A percentile compares a stretch with the other conserved stretches of the same genome.
These are phyloP conservation scores for Spodoptera frugiperda DNA, from an alignment of 1,140 invertebrate species.

Conservation along the genomic window DNA sequence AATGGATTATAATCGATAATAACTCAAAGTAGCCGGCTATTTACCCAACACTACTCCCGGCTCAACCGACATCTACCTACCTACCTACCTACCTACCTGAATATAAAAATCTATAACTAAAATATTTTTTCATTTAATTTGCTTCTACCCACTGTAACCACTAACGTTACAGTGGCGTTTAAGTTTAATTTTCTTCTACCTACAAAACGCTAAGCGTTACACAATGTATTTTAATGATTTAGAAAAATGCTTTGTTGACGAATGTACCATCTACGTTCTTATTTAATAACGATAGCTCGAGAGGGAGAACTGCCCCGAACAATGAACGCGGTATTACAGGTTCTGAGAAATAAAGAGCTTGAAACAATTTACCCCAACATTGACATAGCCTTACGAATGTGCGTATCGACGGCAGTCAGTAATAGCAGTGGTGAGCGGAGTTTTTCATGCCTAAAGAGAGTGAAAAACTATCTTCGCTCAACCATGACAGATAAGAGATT, in stretches of 20 bases:
- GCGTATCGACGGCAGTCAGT: constrained; percentile 43
- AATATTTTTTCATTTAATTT: too few relatives aligned
- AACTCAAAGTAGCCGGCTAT: too few relatives aligned
- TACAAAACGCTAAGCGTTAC: too few relatives aligned
- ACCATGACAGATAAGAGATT: constrained; percentile 43
- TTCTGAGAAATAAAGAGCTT: constrained; percentile 43
- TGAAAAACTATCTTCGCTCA: constrained; percentile 48
- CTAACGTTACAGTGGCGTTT: too few relatives aligned
- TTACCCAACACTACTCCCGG: too few relatives aligned
- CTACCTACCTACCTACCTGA: too few relatives aligned
- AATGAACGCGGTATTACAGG: not conserved
- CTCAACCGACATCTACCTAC: too few relatives aligned
- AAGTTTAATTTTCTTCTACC: too few relatives aligned
- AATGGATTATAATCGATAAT: too few relatives aligned
- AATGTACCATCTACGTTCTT: constrained; percentile 5
- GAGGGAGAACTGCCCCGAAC: not conserved
- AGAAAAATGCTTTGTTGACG: not conserved
- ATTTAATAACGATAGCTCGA: not conserved
- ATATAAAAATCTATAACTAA: too few relatives aligned
- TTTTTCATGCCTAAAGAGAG: constrained; percentile 50
- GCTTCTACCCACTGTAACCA: too few relatives aligned
- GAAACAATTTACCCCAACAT: constrained; percentile 47
- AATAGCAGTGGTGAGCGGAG: constrained; percentile 48
- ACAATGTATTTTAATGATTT: not conserved
- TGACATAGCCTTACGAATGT: constrained; percentile 49